Evolutionary conservation across 2,797 vertebrate species (phyloP).

Genomic region (Pristis pectinata): DNA sequence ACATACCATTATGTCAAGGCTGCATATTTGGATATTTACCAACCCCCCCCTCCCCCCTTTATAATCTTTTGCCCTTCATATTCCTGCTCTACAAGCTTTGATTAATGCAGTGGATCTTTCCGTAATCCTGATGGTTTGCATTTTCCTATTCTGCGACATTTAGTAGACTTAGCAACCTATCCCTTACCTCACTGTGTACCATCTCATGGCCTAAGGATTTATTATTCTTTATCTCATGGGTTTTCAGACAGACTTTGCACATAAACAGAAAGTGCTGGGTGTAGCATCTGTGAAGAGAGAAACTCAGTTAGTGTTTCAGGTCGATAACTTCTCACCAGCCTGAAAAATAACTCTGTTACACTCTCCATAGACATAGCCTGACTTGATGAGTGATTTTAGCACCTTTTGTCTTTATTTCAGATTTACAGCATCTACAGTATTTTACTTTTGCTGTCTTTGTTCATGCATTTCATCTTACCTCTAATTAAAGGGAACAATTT

Average conservation of each 20-base stretch:
- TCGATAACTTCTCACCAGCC: too few species aligned
- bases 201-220: neutral
- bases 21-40: constrained; percentile 51
- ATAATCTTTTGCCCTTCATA: constrained; percentile 51
- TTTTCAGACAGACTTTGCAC: too few species aligned
- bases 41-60: constrained; percentile 52
- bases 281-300: too few species aligned
- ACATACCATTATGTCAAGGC: constrained; percentile 68
- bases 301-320: too few species aligned
- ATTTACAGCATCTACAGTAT: too few species aligned
- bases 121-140: neutral
- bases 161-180: neutral
- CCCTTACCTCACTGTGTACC: neutral
- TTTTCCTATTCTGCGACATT: too few species aligned
- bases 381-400: too few species aligned
- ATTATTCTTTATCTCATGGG: neutral
- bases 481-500: neutral
- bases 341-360: too few species aligned
- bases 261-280: too few species aligned
- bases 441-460: neutral
- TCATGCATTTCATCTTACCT: neutral
- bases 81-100: constrained; percentile 22
- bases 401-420: too few species aligned
- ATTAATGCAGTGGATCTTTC: neutral
- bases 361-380: too few species aligned